phyloP scores from a whole-genome alignment of 2,888 invertebrate genomes.

The Synanthedon myopaeformis region DNA sequence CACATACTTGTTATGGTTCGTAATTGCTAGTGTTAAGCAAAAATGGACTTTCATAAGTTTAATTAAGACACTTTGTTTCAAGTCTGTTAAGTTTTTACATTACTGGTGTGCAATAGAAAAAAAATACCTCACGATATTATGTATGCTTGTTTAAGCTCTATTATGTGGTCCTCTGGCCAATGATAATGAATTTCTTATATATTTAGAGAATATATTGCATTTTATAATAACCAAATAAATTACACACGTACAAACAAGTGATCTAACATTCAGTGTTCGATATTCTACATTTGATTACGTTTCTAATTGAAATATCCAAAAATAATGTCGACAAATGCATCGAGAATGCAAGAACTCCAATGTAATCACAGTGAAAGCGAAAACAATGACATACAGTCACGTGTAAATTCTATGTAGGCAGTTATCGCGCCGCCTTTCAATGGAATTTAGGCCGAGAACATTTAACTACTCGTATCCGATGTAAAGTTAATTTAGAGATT shows the following conservation, averaged over 20 bases:
- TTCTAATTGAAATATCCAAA: conserved; percentile 19
- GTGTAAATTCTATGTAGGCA: conserved; percentile 22
- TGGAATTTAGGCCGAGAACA: conserved; percentile 25
- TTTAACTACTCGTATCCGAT: conserved; percentile 34
- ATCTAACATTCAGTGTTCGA: conserved; percentile 9
- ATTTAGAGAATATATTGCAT: neutral
- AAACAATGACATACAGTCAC: conserved; percentile 29
- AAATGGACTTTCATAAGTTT: conserved; percentile 31
- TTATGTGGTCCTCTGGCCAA: neutral
- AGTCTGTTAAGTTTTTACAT: conserved; percentile 1
- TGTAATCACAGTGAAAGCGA: conserved; percentile 48
- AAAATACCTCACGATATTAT: too few species aligned
- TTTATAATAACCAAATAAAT: neutral
- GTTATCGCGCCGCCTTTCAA: conserved; percentile 31
- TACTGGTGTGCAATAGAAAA: conserved; percentile 5
- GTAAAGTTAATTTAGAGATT: conserved; percentile 53
- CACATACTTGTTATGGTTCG: conserved; percentile 50
- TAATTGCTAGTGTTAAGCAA: conserved; percentile 46
- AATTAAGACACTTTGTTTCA: conserved; percentile 35
- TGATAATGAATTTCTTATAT: neutral
- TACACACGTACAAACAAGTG: conserved; percentile 5
- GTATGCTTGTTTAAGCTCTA: neutral
- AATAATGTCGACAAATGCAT: conserved; percentile 40
- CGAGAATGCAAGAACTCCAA: conserved; percentile 34
- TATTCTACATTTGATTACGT: conserved; percentile 4